Evolutionary conservation across 2,888 invertebrate genomes (phyloP).

Genomic region (Rhaphigaster nebulosa): DNA sequence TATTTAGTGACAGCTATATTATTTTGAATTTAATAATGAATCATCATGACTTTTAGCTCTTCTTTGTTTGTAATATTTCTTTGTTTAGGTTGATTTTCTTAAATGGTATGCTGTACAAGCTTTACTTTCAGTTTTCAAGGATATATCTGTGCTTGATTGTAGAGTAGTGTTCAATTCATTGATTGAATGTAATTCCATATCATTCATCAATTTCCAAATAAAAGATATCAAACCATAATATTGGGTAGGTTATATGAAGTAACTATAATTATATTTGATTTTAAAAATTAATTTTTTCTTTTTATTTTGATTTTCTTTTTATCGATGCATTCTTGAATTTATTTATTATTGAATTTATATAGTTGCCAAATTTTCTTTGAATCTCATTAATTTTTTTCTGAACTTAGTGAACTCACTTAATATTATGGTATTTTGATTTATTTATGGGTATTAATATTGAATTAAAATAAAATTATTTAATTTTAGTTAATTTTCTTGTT

Average conservation of each 20-base stretch:
- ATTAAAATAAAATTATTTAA: not conserved
- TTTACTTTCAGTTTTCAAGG: constrained; percentile 49
- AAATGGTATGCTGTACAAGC: not conserved
- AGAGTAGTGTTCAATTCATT: not conserved
- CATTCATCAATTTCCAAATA: not conserved
- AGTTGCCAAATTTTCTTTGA: not conserved
- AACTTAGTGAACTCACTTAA: not conserved
- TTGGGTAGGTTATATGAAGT: not conserved
- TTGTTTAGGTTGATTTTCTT: constrained; percentile 5
- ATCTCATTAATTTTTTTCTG: not conserved
- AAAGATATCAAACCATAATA: not conserved
- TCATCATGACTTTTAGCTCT: not conserved
- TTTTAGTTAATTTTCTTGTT: too few species aligned
- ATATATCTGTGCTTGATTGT: not conserved
- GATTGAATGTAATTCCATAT: not conserved
- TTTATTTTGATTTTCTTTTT: not conserved
- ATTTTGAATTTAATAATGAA: not conserved
- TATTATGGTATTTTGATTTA: not conserved
- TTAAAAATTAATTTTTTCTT: not conserved
- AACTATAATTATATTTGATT: not conserved
- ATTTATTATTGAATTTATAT: not conserved
- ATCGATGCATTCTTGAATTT: not conserved
- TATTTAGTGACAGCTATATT: not conserved
- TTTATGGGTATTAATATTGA: not conserved
- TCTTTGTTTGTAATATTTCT: not conserved